Evolutionary conservation across 2,113 vertebrate genomes (phyloP), one percentile per base, ranked within the genome.

Genomic region (Perognathus longimembris): DNA sequence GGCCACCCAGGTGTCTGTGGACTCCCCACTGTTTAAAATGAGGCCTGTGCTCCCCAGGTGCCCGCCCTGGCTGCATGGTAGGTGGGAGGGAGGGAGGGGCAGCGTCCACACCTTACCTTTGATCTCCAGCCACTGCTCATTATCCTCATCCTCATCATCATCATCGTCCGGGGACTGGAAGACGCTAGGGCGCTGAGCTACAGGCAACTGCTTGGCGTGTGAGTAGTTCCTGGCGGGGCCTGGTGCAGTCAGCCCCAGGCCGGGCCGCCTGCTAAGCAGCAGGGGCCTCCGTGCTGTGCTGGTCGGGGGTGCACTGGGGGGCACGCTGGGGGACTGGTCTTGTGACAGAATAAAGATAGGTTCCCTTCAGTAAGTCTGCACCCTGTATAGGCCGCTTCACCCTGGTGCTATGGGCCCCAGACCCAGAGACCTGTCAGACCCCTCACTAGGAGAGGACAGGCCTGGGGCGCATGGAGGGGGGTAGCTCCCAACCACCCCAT

Each of bases 151-250:
- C 0, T 90, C 84, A 0, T 90, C 84, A 0, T 99, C 99, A 0
- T 99, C 99, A 30, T 99, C 99, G 0, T 99, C 99, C 0, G 99
- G 99, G 0, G 98, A 99, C 94, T 98, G 98, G 97, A 99, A 99
- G 67, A 99, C 98, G 32, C 99, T 99, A 0, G 98, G 99, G 45
- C 99, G 98, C 85, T 97, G 98, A 34, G 98, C 97, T 59, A 98
- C 97, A 0, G 99, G 98, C 11, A 94, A 96, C 98, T 99, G 98
- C 82, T 98, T 99, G 95, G 98, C 95, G 1, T 99, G 99, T 1
- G 98, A 97, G 73, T 98, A 99, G 97, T 93, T 99, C 95, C 98
- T 99, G 54, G 98, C 98, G 92, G 98, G 99, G 90, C 97, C 98
- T 40, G 99, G 98, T 94, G 98, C 98, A 96, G 98, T 98, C 77